Base-by-base conservation (phyloP, 2,888 invertebrate species). In the Plebejus melissa region DNA sequence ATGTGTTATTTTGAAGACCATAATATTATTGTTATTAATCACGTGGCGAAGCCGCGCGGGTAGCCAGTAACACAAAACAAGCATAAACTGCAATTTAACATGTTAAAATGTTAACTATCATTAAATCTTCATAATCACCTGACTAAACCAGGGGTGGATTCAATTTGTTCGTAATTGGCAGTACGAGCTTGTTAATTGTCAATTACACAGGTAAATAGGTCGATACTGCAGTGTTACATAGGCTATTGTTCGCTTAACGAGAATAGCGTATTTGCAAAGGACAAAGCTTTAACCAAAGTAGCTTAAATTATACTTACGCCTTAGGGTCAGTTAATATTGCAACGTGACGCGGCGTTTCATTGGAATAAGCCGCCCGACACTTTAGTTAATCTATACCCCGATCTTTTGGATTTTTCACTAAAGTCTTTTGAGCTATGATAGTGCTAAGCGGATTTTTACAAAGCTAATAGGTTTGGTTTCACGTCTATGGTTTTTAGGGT, bases 191-290 rank as follows among this genome's bases (percentile, higher is more conserved):
- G 70, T 71, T 46, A 71, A 71, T 71, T 71, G 71, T 9, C 71
- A 71, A 71, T 71, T 71, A 71, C 71, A 71, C 41, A 46, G 71
- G 71, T 28, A 46, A 46, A 46, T 71, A 71, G 41, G 71, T 46
- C 71, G 46, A 71, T 46, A 46, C 71, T 71, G 71, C 71, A 41
- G 46, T 46, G 70, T 70, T n/a, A 70, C n/a, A 22, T 70, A 70
- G n/a, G 46, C 70, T 65, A 65, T 32, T 65, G 32, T 65, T 32
- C 32, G 28, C 32, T 65, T 60, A 28, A 36, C 65, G 32, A 65
- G 65, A 65, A 65, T 36, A 28, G 60, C 11, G 60, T 28, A 65
- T 65, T 65, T 28, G 65, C 6, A 32, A 65, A 32, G 13, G 32
- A 65, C 32, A 32, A 36, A 65, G 32, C 16, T 16, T 54, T 54